Percentiles rank a stretch among this genome's conserved stretches.
phyloP scores from a whole-genome alignment of 1,140 invertebrate species.

The Heliconius hewitsoni region DNA sequence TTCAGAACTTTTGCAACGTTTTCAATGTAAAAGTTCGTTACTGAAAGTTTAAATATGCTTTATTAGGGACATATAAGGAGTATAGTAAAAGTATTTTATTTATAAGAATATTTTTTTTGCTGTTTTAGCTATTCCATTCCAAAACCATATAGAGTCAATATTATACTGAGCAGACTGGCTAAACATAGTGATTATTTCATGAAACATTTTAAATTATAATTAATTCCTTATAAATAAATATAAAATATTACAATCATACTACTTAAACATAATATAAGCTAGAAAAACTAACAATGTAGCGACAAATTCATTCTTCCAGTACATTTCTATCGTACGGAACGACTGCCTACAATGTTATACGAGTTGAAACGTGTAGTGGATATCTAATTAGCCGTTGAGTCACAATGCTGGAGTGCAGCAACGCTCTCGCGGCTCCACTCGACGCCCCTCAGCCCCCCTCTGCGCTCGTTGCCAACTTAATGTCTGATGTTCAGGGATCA shows the following conservation, averaged over 20 bases:
- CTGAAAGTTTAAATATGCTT: too few species aligned
- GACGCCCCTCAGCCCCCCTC: conserved; percentile 24
- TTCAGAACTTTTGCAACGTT: too few species aligned
- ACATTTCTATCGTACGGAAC: not conserved
- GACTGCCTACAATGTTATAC: not conserved
- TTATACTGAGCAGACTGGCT: too few species aligned
- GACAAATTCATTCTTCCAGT: not conserved
- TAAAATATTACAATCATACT: not conserved
- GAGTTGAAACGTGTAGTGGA: conserved; percentile 22
- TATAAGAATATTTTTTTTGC: too few species aligned
- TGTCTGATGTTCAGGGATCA: conserved; percentile 20
- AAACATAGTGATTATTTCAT: not conserved
- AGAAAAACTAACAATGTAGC: not conserved
- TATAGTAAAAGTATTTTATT: too few species aligned
- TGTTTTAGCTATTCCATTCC: too few species aligned
- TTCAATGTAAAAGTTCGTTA: too few species aligned
- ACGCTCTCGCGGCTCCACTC: conserved; percentile 17
- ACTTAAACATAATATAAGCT: not conserved
- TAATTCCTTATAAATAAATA: not conserved
- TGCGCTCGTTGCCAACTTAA: conserved; percentile 17
- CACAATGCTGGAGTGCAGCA: conserved; percentile 18
- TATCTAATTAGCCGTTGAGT: conserved; percentile 30
- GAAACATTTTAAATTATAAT: not conserved
- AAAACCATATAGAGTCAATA: too few species aligned
- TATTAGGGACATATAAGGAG: too few species aligned